Evolutionary conservation across 2,888 invertebrate genomes (phyloP).

Genomic region (Drosophila setosimentum): DNA sequence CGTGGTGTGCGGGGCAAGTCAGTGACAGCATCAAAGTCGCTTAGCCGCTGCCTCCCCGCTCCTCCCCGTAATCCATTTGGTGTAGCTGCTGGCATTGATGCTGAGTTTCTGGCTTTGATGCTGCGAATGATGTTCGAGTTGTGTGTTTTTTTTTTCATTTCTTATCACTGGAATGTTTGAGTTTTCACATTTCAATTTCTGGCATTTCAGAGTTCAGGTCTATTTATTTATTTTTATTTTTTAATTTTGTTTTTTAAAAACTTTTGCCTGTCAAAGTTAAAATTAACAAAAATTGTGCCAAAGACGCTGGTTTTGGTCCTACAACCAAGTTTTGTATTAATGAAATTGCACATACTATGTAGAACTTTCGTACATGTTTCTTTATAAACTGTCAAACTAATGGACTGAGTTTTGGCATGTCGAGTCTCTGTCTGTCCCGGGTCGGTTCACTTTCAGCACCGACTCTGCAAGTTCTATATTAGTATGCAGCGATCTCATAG

Average conservation of each 20-base stretch:
- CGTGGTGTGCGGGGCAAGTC: slow-evolving; percentile 43
- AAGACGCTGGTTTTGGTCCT: slow-evolving; percentile 42
- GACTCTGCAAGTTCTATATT: slow-evolving; percentile 20
- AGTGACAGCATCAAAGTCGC: slow-evolving; percentile 28
- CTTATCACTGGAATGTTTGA: slow-evolving; percentile 75
- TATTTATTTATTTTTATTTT: slow-evolving; percentile 17
- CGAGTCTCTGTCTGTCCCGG: slow-evolving; percentile 49
- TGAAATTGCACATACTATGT: slow-evolving; percentile 79
- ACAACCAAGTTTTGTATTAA: slow-evolving; percentile 77
- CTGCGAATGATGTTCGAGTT: slow-evolving; percentile 77
- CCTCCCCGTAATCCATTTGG: slow-evolving; percentile 52
- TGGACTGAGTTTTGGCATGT: slow-evolving; percentile 78
- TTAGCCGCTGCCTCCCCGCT: slow-evolving; percentile 9
- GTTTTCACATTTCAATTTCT: slow-evolving; percentile 78
- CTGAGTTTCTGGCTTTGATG: slow-evolving; percentile 61
- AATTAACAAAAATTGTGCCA: slow-evolving; percentile 73
- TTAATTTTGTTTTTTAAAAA: slow-evolving; percentile 17
- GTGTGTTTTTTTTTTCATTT: slow-evolving; percentile 20
- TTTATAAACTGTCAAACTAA: slow-evolving; percentile 80
- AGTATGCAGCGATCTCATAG: slow-evolving; percentile 7
- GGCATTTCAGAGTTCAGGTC: slow-evolving; percentile 58
- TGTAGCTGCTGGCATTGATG: slow-evolving; percentile 45
- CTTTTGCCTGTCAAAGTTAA: slow-evolving; percentile 60
- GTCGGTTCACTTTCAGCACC: slow-evolving; percentile 25
- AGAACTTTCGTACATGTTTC: slow-evolving; percentile 77